Evolutionary conservation across 2,113 vertebrate genomes (phyloP).

Genomic region (Aegypius monachus): DNA sequence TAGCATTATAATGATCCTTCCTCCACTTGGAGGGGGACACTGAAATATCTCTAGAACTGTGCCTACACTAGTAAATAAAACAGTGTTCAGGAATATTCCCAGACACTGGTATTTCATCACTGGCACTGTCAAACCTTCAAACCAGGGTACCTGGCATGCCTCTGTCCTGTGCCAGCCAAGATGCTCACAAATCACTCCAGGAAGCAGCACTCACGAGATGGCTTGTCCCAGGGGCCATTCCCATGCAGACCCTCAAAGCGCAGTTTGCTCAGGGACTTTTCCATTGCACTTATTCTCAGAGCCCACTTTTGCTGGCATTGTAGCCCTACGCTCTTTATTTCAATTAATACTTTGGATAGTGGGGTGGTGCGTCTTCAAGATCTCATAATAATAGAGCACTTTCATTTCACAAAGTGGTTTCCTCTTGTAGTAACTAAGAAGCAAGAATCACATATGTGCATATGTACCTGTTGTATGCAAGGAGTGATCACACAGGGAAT

Average conservation of each 20-base stretch:
- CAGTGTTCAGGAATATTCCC: background rate
- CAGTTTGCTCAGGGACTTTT: background rate
- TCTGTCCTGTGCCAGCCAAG: background rate
- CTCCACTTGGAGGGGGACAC: background rate
- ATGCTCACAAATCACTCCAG: fast-evolving
- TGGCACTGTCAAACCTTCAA: background rate
- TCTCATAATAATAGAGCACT: background rate
- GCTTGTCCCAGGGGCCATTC: background rate
- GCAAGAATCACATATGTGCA: background rate
- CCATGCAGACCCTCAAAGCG: background rate
- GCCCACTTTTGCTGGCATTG: background rate
- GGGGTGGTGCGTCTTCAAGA: background rate
- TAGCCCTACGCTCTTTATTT: background rate
- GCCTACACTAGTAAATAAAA: background rate
- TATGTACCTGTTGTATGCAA: background rate
- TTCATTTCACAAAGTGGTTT: background rate
- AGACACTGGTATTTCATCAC: background rate
- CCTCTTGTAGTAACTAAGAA: background rate
- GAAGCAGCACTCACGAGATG: background rate
- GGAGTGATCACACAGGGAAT: background rate
- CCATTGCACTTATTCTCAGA: background rate
- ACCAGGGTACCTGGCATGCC: background rate
- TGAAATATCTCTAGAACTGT: background rate
- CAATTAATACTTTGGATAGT: background rate
- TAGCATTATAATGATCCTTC: background rate